Evolutionary conservation across 2,797 vertebrate species (phyloP).

Genomic region (Carcharodon carcharias): DNA sequence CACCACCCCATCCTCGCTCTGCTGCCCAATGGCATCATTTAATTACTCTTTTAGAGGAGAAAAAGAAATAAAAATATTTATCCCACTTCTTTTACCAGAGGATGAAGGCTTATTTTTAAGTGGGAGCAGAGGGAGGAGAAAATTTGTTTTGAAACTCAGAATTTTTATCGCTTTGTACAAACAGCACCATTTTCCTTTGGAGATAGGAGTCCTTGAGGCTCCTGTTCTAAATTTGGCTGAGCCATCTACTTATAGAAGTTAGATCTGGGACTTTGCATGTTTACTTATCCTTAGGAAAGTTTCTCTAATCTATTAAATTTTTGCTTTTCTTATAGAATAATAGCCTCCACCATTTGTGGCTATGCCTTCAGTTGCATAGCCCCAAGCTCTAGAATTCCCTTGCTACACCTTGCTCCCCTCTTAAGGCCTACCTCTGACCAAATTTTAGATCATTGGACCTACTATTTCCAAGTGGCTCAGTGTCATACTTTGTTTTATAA

Average conservation of each 20-base stretch:
- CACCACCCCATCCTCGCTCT: background rate
- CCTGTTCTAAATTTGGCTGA: background rate
- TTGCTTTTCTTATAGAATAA: background rate
- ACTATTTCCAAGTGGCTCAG: too few species aligned
- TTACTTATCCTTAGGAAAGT: background rate
- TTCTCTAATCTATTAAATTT: background rate
- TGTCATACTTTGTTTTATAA: too few species aligned
- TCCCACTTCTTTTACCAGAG: background rate
- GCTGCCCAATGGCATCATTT: background rate
- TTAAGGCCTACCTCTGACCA: too few species aligned
- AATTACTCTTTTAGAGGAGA: background rate
- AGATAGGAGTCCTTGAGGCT: background rate
- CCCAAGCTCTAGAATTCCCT: background rate
- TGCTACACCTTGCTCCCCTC: too few species aligned
- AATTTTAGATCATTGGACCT: too few species aligned
- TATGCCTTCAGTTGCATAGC: background rate
- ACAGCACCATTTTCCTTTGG: background rate
- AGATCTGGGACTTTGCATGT: background rate
- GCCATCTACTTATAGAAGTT: background rate
- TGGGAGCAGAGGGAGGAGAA: background rate
- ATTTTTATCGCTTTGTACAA: background rate
- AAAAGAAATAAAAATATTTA: background rate
- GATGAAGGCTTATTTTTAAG: background rate
- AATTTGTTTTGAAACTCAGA: background rate
- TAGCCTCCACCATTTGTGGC: background rate